Evolutionary conservation across 2,797 vertebrate species (phyloP), one percentile per base, ranked within the genome.

Genomic region (Lycodopsis pacificus): DNA sequence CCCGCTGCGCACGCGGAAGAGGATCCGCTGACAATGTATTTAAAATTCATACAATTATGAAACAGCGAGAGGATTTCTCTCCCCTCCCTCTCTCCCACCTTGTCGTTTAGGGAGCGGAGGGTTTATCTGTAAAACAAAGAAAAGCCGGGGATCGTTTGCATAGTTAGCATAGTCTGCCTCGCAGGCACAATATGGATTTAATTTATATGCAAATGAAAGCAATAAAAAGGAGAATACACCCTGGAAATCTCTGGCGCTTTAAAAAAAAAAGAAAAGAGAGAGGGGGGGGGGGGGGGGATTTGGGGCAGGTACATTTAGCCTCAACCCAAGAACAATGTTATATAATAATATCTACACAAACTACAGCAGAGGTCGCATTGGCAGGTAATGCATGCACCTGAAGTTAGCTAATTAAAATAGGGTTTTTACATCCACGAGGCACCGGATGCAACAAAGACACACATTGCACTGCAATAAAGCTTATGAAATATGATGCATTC

Each of bases 101-200:
- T 80, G 89, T 92, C 92, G 83, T 94, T 95, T 96, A 94, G 86
- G 88, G 92, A 93, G 91, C 95, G 90, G 93, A 94, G 94, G 90
- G 94, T 96, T 95, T 96, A 95, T 96, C 94, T 96, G 94, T 96
- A 96, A 97, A 96, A 97, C 96, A 97, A 97, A 96, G 96, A 90
- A 90, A 94, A 95, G 93, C 94, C 91, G 69, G 91, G 95, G 96
- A 96, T 94, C 93, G 93, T 95, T 86, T 87, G 94, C 91, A 87
- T 96, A 96, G 96, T 96, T 96, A 95, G 94, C 96, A 93, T 76
- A 94, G 94, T 95, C 95, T 97, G 96, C 97, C 97, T 97, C 95
- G 96, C 96, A 97, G 97, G 97, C 96, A 97, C 96, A 97, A 96
- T 97, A 97, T 97, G 95, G 95, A 96, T 97, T 98, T 97, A 95